These are phyloP conservation scores for Drosophila flavopinicola DNA, from an alignment of 2,888 invertebrate species.

Conservation along the genomic window DNA sequence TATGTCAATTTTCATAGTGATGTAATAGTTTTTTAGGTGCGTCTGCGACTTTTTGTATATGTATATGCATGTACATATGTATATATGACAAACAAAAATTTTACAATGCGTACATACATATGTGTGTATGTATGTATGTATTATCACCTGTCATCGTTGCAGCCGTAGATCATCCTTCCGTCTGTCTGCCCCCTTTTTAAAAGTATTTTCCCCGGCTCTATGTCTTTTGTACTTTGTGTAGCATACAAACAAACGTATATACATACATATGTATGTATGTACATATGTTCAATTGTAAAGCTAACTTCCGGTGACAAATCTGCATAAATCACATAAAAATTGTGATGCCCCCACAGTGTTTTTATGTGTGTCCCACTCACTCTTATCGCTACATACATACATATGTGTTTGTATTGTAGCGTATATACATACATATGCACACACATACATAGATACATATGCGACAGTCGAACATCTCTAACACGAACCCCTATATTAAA, in stretches of 20 bases:
- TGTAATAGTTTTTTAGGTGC: constrained; percentile 71
- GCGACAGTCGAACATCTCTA: constrained; percentile 6
- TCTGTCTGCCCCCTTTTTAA: too few relatives aligned
- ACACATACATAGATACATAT: constrained; percentile 12
- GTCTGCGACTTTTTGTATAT: constrained; percentile 40
- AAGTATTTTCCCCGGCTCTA: background rate
- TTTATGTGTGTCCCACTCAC: too few relatives aligned
- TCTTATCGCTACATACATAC: too few relatives aligned
- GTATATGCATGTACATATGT: background rate
- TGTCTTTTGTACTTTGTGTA: background rate
- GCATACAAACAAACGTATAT: too few relatives aligned
- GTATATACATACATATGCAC: too few relatives aligned
- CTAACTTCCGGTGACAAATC: constrained; percentile 45
- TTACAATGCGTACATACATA: background rate
- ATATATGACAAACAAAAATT: too few relatives aligned
- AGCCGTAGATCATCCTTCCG: constrained; percentile 7
- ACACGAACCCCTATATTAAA: too few relatives aligned
- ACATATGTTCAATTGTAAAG: constrained; percentile 5
- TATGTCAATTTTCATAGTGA: constrained; percentile 66
- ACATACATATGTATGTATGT: background rate
- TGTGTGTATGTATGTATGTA: background rate
- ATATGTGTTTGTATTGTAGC: too few relatives aligned
- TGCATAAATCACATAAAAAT: too few relatives aligned
- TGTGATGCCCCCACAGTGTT: too few relatives aligned
- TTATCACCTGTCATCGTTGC: constrained; percentile 19